A percentile compares a stretch with the other conserved stretches of the same genome.
Conservation (phyloP, 1,140 invertebrate genomes). For the Drosophila eugracilis region DNA sequence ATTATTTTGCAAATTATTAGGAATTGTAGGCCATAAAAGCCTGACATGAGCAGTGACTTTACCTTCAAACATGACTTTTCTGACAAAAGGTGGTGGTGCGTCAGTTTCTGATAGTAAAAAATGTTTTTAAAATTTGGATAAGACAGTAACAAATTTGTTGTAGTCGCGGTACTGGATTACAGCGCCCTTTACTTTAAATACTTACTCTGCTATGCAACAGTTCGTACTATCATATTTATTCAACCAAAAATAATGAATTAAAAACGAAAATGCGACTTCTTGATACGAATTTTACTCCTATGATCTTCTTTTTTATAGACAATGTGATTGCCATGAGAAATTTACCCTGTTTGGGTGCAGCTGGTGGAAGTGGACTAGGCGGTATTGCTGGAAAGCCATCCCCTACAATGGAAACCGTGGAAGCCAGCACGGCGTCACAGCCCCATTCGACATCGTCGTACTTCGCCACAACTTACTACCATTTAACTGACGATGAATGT, state of each 20-base stretch:
- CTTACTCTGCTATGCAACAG: too few relatives aligned
- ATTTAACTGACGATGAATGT: slow-evolving; percentile 84
- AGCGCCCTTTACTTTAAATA: too few relatives aligned
- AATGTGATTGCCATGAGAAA: slow-evolving; percentile 83
- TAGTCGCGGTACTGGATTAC: too few relatives aligned
- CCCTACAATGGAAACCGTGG: slow-evolving; percentile 61
- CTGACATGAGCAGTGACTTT: too few relatives aligned
- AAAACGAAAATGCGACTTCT: slow-evolving; percentile 8
- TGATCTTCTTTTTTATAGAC: slow-evolving; percentile 80
- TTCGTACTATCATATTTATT: background rate
- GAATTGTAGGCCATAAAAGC: too few relatives aligned
- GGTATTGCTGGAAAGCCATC: slow-evolving; percentile 59
- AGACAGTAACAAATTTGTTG: too few relatives aligned
- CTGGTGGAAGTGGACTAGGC: slow-evolving; percentile 61
- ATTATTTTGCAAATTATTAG: too few relatives aligned
- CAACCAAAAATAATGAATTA: background rate
- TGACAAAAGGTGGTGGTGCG: too few relatives aligned
- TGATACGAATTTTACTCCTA: slow-evolving; percentile 40
- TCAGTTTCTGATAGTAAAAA: too few relatives aligned
- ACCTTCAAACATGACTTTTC: too few relatives aligned
- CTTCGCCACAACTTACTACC: slow-evolving; percentile 82
- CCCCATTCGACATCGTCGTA: slow-evolving; percentile 77
- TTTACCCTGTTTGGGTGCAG: slow-evolving; percentile 74
- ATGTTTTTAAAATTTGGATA: background rate
- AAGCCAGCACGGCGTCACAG: slow-evolving; percentile 58